Evolutionary conservation across 2,113 vertebrate genomes (phyloP), one percentile per base, ranked within the genome.

Genomic region (Condylura cristata): DNA sequence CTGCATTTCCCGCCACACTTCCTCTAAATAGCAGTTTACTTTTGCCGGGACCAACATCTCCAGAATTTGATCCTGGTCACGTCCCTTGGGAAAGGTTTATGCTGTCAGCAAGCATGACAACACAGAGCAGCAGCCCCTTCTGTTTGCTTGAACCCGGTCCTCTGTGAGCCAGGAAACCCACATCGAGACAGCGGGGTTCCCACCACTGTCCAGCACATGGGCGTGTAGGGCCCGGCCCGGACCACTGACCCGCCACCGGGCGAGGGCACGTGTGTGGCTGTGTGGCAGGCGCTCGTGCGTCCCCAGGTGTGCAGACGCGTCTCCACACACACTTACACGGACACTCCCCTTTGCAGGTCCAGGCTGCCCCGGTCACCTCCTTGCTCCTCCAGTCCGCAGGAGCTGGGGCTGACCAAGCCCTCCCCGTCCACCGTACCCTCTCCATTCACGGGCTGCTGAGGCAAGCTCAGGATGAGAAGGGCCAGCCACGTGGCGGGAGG

Each of bases 191-290:
- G 20, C 22, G 18, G 11, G 34, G 11, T 11, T 41, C 13, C 6
- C n/a, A 63, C 65, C 46, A 44, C n/a, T 28, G 28, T 53, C 2
- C 3, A 41, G 32, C 14, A 92, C 28, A 44, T 1, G 32, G 11
- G 61, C 0, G 2, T 26, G 10, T 13, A 5, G 2, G 32, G 2
- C 39, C 37, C 60, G 34, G 34, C 0, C 6, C 28, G 48, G 13
- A 61, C 18, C 24, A 22, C 10, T 24, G 37, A 3, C 17, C 20
- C 12, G 3, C 2, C 22, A 3, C 2, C 16, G 16, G 13, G 2
- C 16, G 3, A 14, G 1, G 5, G 3, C 34, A 30, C 28, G 34
- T 34, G 63, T 30, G 48, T 61, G 60, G 24, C 9, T 63, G 60
- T 60, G 58, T 9, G 18, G 18, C 61, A 9, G 28, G 1, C 32